Conservation (phyloP, 2,888 invertebrate genomes). For the Epirrita christyi region DNA sequence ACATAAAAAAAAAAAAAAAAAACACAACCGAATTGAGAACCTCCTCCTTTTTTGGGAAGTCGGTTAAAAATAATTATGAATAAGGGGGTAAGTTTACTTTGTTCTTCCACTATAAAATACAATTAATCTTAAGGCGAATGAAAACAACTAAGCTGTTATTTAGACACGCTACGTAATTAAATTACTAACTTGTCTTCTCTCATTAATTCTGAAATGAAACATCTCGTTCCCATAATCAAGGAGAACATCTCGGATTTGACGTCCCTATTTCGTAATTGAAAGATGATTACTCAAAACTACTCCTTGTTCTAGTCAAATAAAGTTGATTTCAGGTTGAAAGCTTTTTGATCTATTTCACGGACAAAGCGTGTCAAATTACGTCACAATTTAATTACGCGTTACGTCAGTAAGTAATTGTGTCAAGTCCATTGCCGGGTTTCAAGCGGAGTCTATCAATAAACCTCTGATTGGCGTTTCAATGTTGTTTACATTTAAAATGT, state of each 20-base stretch:
- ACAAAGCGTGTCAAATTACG: slow-evolving; percentile 48
- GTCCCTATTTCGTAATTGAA: slow-evolving; percentile 44
- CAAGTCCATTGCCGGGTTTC: slow-evolving; percentile 38
- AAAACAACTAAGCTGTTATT: slow-evolving; percentile 14
- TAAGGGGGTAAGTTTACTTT: too few relatives aligned
- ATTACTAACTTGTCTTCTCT: slow-evolving; percentile 35
- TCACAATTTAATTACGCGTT: slow-evolving; percentile 38
- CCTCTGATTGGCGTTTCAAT: slow-evolving; percentile 30
- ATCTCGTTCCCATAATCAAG: slow-evolving; percentile 45
- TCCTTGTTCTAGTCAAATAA: slow-evolving; percentile 14
- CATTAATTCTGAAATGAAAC: slow-evolving; percentile 40
- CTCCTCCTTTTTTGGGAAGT: too few relatives aligned
- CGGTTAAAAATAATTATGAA: too few relatives aligned
- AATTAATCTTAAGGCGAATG: not conserved
- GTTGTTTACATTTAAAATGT: slow-evolving; percentile 7
- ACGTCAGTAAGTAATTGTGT: slow-evolving; percentile 34
- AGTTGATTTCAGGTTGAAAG: slow-evolving; percentile 25
- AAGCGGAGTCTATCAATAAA: slow-evolving; percentile 27
- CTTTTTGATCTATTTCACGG: slow-evolving; percentile 36
- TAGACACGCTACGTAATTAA: slow-evolving; percentile 26
- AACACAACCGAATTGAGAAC: too few relatives aligned
- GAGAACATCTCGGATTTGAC: slow-evolving; percentile 40
- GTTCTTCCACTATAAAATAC: not conserved
- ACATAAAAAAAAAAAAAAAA: too few relatives aligned
- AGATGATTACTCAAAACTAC: slow-evolving; percentile 18